Conservation (phyloP, 2,797 vertebrate species). For the Ctenochaetus hawaiiensis region DNA sequence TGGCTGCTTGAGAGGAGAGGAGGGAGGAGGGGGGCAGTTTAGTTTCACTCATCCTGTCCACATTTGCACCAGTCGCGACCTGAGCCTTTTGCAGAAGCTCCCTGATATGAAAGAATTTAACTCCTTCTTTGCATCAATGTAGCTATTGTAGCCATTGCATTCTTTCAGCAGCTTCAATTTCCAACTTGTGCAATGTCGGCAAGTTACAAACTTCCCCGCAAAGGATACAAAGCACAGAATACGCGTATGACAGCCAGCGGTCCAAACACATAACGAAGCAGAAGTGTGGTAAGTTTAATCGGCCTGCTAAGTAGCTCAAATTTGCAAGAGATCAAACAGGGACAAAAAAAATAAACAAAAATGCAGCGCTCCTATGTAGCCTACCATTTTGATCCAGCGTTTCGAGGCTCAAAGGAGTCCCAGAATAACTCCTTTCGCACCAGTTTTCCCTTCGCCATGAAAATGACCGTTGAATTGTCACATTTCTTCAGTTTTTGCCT, state of each 20-base stretch:
- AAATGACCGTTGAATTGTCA: constrained; percentile 82
- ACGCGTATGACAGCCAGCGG: constrained; percentile 51
- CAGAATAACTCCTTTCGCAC: constrained; percentile 84
- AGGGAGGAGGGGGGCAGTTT: not conserved
- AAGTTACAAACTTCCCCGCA: constrained; percentile 84
- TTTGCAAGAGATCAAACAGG: constrained; percentile 82
- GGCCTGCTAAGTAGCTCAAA: constrained; percentile 79
- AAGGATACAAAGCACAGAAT: constrained; percentile 33
- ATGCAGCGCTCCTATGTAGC: constrained; percentile 82
- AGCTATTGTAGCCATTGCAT: constrained; percentile 78
- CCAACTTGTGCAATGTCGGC: constrained; percentile 74
- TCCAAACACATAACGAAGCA: constrained; percentile 34
- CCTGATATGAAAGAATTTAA: constrained; percentile 83
- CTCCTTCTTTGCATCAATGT: constrained; percentile 82
- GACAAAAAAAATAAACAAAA: constrained; percentile 74
- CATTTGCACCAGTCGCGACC: constrained; percentile 80
- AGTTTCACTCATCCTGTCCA: constrained; percentile 53
- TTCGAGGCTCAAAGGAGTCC: constrained; percentile 89
- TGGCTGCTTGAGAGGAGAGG: not conserved
- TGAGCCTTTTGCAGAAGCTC: constrained; percentile 64
- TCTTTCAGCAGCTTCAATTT: constrained; percentile 76
- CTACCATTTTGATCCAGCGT: constrained; percentile 93
- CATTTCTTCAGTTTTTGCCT: constrained; percentile 83
- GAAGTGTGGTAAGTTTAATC: constrained; percentile 81
- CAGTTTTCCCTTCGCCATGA: constrained; percentile 88